phyloP scores from a whole-genome alignment of 2,797 vertebrate genomes.

The Ceryle rudis region DNA sequence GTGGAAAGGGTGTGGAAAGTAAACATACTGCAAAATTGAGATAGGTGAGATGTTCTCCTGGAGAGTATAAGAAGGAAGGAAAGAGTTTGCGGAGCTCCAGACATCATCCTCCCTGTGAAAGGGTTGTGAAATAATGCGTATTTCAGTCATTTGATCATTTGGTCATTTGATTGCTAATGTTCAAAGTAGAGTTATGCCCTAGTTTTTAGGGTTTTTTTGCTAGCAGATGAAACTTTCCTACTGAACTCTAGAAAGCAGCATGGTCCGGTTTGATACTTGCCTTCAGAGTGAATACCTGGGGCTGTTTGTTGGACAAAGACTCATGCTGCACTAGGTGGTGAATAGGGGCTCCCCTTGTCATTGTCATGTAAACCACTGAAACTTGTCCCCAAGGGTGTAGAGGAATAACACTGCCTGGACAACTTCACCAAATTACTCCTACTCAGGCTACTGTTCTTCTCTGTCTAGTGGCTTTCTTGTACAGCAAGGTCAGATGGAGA shows the following conservation, averaged over 20 bases:
- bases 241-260: neutral
- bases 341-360: neutral
- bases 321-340: too few relatives aligned
- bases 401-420: neutral
- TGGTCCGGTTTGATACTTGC: rapidly evolving
- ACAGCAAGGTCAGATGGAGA: neutral
- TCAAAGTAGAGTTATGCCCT: neutral
- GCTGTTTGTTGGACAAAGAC: neutral
- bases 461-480: neutral
- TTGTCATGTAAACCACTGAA: neutral
- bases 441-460: neutral
- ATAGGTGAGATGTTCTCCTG: neutral
- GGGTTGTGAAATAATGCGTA: neutral
- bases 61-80: neutral
- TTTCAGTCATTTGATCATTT: neutral
- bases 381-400: neutral
- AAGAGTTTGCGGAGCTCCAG: neutral
- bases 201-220: neutral
- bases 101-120: neutral
- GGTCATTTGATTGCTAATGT: neutral
- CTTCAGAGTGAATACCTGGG: neutral
- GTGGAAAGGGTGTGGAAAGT: neutral
- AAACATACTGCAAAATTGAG: neutral
- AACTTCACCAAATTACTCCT: neutral
- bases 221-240: neutral